These are phyloP conservation scores for Galerucella pusilla DNA, from an alignment of 2,888 invertebrate genomes.

Conservation along the genomic window DNA sequence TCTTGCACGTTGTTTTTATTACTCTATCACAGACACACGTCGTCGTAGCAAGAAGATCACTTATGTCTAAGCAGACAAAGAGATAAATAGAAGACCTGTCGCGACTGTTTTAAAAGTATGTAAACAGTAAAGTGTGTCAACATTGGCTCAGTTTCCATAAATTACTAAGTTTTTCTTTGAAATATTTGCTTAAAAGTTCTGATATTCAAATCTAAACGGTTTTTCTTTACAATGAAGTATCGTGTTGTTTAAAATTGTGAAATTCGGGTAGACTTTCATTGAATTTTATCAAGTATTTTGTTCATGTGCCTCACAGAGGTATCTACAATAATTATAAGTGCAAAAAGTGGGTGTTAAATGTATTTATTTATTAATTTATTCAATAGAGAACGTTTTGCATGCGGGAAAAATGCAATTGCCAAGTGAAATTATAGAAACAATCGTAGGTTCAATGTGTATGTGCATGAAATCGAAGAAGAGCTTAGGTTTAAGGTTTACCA, in stretches of 20 bases:
- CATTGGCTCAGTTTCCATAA: slow-evolving; percentile 37
- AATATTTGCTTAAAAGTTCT: slow-evolving; percentile 32
- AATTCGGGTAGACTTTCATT: slow-evolving; percentile 34
- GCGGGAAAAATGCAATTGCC: slow-evolving; percentile 42
- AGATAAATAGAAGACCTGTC: slow-evolving; percentile 24
- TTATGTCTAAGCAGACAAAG: slow-evolving; percentile 14
- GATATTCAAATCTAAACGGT: slow-evolving; percentile 24
- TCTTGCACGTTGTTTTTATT: slow-evolving; percentile 19
- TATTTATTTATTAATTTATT: slow-evolving; percentile 52
- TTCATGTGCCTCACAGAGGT: slow-evolving; percentile 41
- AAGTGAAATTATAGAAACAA: slow-evolving; percentile 42
- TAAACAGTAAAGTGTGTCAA: slow-evolving; percentile 46
- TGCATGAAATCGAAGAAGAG: slow-evolving; percentile 29
- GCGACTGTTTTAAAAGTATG: slow-evolving; percentile 36
- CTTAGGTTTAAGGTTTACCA: neutral
- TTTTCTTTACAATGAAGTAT: slow-evolving; percentile 30
- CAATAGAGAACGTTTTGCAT: slow-evolving; percentile 42
- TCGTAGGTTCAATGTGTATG: slow-evolving; percentile 30
- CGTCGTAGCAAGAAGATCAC: neutral
- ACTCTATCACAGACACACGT: slow-evolving; percentile 34
- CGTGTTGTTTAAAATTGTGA: slow-evolving; percentile 5
- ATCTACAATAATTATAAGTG: slow-evolving; percentile 42
- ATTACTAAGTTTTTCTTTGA: slow-evolving; percentile 35
- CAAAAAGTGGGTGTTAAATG: slow-evolving; percentile 49
- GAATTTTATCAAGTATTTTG: slow-evolving; percentile 34